phyloP scores from a whole-genome alignment of 64 coral and sea anemone genomes.

The Montipora sp. region DNA sequence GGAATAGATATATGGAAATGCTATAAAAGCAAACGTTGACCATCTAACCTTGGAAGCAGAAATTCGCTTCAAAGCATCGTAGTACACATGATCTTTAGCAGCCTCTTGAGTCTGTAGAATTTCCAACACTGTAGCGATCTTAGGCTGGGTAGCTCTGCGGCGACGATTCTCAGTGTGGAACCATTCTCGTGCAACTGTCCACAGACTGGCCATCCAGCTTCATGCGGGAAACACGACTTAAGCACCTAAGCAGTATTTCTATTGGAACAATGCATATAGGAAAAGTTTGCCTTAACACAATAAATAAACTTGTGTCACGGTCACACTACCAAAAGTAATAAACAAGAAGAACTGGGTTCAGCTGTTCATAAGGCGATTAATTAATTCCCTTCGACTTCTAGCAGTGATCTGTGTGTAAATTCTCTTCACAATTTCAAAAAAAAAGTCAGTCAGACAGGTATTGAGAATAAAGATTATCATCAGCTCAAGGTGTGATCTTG shows the following conservation, averaged over 20 bases:
- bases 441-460: too few relatives aligned
- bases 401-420: too few relatives aligned
- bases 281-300: neutral
- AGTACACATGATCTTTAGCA: slow-evolving; percentile 69
- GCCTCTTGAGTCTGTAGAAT: slow-evolving; percentile 65
- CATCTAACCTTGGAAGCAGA: slow-evolving; percentile 34
- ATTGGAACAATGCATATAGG: neutral
- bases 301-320: slow-evolving; percentile 38
- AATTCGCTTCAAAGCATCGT: slow-evolving; percentile 66
- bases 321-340: slow-evolving; percentile 12
- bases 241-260: neutral
- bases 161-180: neutral
- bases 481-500: too few relatives aligned
- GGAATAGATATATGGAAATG: too few relatives aligned
- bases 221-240: neutral
- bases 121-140: slow-evolving; percentile 29
- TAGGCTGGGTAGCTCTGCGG: neutral
- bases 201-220: slow-evolving; percentile 33
- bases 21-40: neutral
- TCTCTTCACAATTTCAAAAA: too few relatives aligned
- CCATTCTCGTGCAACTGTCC: slow-evolving; percentile 37
- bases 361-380: too few relatives aligned
- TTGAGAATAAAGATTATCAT: too few relatives aligned
- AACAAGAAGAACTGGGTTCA: neutral
- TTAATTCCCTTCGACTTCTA: too few relatives aligned